These are phyloP conservation scores for Lobophora halterata DNA, from an alignment of 2,888 invertebrate genomes.

Conservation along the genomic window DNA sequence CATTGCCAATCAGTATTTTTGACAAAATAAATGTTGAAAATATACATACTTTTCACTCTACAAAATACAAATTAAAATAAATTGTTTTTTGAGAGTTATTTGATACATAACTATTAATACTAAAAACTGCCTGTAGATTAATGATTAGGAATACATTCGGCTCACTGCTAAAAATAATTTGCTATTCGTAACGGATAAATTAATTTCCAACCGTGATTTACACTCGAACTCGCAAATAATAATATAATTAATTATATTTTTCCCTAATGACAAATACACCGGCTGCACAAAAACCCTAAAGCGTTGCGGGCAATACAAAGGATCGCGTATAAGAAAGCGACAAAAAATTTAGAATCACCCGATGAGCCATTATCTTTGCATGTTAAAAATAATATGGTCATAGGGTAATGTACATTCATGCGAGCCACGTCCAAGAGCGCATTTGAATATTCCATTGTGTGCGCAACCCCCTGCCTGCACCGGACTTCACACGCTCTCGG, in stretches of 20 bases:
- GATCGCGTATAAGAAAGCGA: slow-evolving; percentile 66
- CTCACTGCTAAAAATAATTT: too few relatives aligned
- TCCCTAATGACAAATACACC: slow-evolving; percentile 67
- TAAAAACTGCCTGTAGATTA: too few relatives aligned
- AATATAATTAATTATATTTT: slow-evolving; percentile 47
- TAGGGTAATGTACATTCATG: slow-evolving; percentile 78
- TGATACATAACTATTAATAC: too few relatives aligned
- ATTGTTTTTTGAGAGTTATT: too few relatives aligned
- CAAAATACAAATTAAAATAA: too few relatives aligned
- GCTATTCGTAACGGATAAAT: slow-evolving; percentile 9
- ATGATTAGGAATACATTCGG: too few relatives aligned
- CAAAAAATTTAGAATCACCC: slow-evolving; percentile 79
- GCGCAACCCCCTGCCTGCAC: slow-evolving; percentile 59
- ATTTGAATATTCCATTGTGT: slow-evolving; percentile 75
- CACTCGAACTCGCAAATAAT: slow-evolving; percentile 32
- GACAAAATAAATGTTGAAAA: too few relatives aligned
- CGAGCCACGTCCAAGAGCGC: slow-evolving; percentile 76
- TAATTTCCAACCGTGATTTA: slow-evolving; percentile 10
- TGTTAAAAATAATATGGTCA: slow-evolving; percentile 80
- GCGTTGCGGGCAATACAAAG: slow-evolving; percentile 71
- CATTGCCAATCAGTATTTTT: too few relatives aligned
- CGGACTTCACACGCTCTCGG: slow-evolving; percentile 79
- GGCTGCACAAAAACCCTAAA: slow-evolving; percentile 74
- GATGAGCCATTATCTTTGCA: slow-evolving; percentile 78
- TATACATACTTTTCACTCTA: too few relatives aligned